Evolutionary conservation across 2,113 vertebrate genomes (phyloP).

Genomic region (Jacana jacana): DNA sequence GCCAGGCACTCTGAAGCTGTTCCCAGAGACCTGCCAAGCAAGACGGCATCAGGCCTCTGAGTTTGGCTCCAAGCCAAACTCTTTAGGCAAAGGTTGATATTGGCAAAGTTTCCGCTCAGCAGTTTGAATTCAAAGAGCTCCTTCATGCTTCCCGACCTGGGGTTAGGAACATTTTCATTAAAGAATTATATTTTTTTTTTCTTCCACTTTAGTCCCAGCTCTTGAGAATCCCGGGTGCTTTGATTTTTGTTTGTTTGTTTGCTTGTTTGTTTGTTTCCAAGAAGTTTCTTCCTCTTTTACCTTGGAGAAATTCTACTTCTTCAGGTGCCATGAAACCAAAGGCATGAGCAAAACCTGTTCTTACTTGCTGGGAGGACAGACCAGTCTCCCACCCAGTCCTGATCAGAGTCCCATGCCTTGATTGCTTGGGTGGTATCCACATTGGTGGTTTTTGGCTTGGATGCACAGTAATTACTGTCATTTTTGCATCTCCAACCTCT

Average conservation of each 20-base stretch:
- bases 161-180: background rate
- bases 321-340: background rate
- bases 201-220: background rate
- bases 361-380: background rate
- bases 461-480: background rate
- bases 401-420: background rate
- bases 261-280: background rate
- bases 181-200: background rate
- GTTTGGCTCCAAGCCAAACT: background rate
- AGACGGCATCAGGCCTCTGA: background rate
- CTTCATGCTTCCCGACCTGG: background rate
- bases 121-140: slow-evolving; percentile 4
- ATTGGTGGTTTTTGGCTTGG: background rate
- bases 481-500: background rate
- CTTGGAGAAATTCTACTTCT: background rate
- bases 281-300: background rate
- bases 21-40: background rate
- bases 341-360: background rate
- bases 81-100: slow-evolving; percentile 19
- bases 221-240: background rate
- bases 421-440: rapidly evolving
- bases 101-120: slow-evolving; percentile 18
- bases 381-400: background rate
- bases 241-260: too few relatives aligned
- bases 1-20: background rate